These are phyloP conservation scores for Anabacerthia variegaticeps DNA, from an alignment of 2,797 vertebrate species.

Conservation along the genomic window DNA sequence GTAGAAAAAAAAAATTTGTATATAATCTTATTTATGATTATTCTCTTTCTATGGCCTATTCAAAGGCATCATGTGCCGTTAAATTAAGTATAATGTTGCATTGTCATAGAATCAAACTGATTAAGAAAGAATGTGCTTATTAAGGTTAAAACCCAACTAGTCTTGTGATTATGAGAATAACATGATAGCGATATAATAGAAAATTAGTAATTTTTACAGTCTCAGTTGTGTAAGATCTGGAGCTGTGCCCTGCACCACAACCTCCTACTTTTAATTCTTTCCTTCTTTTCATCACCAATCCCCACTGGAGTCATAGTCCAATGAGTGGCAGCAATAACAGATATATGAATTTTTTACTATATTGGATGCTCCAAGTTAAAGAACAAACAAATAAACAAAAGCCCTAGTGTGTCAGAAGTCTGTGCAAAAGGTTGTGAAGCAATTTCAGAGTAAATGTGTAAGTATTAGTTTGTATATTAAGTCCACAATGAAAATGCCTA, in stretches of 20 bases:
- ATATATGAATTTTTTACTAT: not conserved
- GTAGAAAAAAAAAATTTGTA: not conserved
- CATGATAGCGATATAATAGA: not conserved
- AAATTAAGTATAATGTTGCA: not conserved
- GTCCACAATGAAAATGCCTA: not conserved
- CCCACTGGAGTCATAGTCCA: not conserved
- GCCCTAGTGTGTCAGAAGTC: not conserved
- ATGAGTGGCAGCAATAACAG: not conserved
- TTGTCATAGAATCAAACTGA: not conserved
- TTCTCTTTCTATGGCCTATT: not conserved
- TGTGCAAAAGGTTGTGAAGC: not conserved
- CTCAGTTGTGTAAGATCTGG: not conserved
- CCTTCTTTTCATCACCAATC: not conserved
- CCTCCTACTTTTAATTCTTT: not conserved
- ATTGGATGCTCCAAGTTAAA: not conserved
- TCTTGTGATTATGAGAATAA: constrained; percentile 12
- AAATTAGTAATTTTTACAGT: not conserved
- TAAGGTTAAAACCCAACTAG: not conserved
- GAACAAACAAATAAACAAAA: not conserved
- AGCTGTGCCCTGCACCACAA: not conserved
- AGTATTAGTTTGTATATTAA: not conserved
- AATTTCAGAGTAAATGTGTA: not conserved
- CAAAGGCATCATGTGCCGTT: not conserved
- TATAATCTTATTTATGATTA: not conserved
- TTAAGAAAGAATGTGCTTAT: not conserved